Evolutionary conservation across 2,888 invertebrate genomes (phyloP).

Genomic region (Tiliacea aurago): DNA sequence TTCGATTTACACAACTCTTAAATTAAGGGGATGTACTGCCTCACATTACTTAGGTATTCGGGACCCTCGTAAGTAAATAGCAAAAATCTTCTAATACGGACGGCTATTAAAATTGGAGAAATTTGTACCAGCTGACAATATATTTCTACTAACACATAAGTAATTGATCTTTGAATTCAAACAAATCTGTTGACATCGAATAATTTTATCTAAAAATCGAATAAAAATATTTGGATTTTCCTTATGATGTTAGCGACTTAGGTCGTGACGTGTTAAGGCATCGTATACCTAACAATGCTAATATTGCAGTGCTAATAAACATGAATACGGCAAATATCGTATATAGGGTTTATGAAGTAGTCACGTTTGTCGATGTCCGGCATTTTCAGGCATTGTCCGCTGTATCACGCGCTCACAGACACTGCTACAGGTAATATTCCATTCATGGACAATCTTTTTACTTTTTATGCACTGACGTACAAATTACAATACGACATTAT

Average conservation of each 20-base stretch:
- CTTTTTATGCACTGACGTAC: constrained; percentile 51
- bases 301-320: constrained; percentile 27
- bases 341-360: constrained; percentile 48
- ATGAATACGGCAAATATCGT: constrained; percentile 32
- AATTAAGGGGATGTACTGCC: background rate
- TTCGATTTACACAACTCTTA: background rate
- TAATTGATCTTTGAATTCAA: background rate
- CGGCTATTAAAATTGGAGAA: background rate
- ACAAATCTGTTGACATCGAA: background rate
- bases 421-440: constrained; percentile 51
- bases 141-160: background rate
- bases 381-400: constrained; percentile 36
- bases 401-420: constrained; percentile 54
- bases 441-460: constrained; percentile 47
- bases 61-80: background rate
- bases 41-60: background rate
- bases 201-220: background rate
- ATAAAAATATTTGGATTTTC: background rate
- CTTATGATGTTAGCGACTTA: background rate
- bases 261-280: constrained; percentile 18
- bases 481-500: constrained; percentile 16
- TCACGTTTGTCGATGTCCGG: constrained; percentile 52
- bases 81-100: background rate
- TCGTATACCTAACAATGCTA: constrained; percentile 31
- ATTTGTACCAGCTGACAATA: background rate